A percentile compares a stretch with the other conserved stretches of the same genome.
These are phyloP conservation scores for Leptogaster cylindrica DNA, from an alignment of 2,888 invertebrate species.

Conservation along the genomic window DNA sequence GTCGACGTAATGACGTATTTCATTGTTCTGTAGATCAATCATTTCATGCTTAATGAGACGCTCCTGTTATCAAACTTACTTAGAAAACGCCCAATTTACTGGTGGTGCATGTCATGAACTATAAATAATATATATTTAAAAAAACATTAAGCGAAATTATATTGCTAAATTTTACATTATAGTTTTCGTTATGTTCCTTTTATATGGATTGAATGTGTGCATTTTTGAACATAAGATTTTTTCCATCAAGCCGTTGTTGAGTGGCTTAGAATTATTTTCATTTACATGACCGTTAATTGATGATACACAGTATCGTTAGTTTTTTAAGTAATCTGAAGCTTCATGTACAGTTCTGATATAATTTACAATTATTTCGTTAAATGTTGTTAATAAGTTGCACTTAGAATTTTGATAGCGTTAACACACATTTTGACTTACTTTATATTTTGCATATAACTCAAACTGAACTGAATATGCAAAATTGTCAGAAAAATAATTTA, in stretches of 20 bases:
- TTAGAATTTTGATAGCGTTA: too few relatives aligned
- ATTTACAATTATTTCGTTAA: too few relatives aligned
- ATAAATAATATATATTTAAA: background rate
- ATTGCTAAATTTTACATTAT: background rate
- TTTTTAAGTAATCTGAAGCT: too few relatives aligned
- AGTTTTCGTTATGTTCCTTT: conserved; percentile 3
- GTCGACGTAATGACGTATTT: background rate
- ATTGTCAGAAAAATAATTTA: too few relatives aligned
- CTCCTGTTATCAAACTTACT: conserved; percentile 6
- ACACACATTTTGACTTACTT: too few relatives aligned
- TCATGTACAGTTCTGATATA: background rate
- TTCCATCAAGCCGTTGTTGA: conserved; percentile 33
- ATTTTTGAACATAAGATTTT: conserved; percentile 25
- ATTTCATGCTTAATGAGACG: conserved; percentile 11
- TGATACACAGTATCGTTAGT: too few relatives aligned
- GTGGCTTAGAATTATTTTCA: too few relatives aligned
- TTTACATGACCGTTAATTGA: too few relatives aligned
- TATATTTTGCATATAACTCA: too few relatives aligned
- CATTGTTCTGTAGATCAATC: conserved; percentile 16
- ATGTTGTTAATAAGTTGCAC: too few relatives aligned
- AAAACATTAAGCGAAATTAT: conserved; percentile 6
- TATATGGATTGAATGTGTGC: conserved; percentile 20
- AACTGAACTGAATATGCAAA: too few relatives aligned
- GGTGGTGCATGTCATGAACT: conserved; percentile 27
- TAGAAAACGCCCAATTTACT: conserved; percentile 6